Evolutionary conservation across 2,797 vertebrate species (phyloP), one percentile per base, ranked within the genome.

Genomic region (Cossypha heuglini): DNA sequence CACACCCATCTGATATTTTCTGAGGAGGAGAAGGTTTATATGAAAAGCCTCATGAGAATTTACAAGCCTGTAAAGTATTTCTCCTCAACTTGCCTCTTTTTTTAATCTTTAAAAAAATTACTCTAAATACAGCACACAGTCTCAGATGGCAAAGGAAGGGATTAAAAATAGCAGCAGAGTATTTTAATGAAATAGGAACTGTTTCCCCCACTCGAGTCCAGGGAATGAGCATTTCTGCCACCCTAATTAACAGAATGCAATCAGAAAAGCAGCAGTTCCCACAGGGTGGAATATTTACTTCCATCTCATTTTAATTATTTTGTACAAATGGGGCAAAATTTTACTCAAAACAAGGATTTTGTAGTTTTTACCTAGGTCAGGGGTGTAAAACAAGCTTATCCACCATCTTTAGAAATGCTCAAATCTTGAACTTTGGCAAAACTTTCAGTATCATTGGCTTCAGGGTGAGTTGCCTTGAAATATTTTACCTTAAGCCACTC

Each of bases 1-100:
- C 84, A 66, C 61, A 55, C 31, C 45, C 62, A 48, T 49, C 67
- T n/a, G 62, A 25, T 25, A 25, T 52, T 86, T 58, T 86, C 24
- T n/a, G 19, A 76, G 73, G 31, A 81, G 16, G 13, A 73, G 18
- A 59, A 54, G 21, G 51, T 73, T 93, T 86, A 4, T 26, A 25
- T 42, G 42, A 80, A 77, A 91, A 94, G 7, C 58, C 81, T 59
- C 49, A 5, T 4, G 87, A 97, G 91, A 95, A 75, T 86, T 80
- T 62, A 77, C 21, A 90, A 74, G 42, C 62, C 74, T 91, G 72
- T 75, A 48, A 77, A 88, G 51, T 29, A 78, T 77, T 85, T 82
- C 68, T 63, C 40, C 35, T 55, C 54, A 51, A 17, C 31, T 74
- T 71, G 25, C 5, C 31, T 71, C 16, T 31, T 22, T 45, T 68